Base-by-base conservation (phyloP, 1,140 invertebrate genomes). In the Gonatopus flavifemur region DNA sequence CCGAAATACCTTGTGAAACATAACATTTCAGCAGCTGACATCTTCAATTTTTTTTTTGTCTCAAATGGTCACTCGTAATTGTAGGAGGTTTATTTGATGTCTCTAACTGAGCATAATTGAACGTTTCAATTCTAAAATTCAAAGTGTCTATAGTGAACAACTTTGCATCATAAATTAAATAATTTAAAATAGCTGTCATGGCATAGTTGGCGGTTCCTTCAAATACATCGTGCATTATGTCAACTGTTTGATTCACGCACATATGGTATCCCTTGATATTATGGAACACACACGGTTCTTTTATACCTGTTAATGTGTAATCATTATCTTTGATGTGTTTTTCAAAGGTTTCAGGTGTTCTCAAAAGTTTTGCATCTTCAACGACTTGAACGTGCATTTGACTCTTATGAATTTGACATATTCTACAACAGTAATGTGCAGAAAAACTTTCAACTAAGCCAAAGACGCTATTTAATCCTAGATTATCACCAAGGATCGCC, bases 181-280 rank as follows among this genome's bases (percentile, higher is more conserved):
- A 4, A 33, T 13, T 4, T 33, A 33, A 33, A 33, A 33, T 33
- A 5, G 15, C 10, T 5, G 4, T 15, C 6, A 33, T 9, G 13
- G 10, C 37, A 20, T 20, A 21, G 4, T 5, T 16, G 15, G 8
- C 6, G 3, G 15, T 9, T 9, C 37, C 21, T 13, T 55, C 52
- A 13, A 49, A 19, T 6, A 55, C 4, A 35, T 49, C 53, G 37
- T 55, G 53, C 31, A 55, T 33, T n/a, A 33, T 33, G 15, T 33
- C 32, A n/a, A 33, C 32, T 6, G 6, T 9, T 8, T 8, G n/a
- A 13, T 33, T 7, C 15, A 15, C 13, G 5, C 10, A 5, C 5
- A 13, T 13, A 13, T 33, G 32, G 15, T n/a, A 33, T 6, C 32
- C n/a, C 5, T 6, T 13, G 5, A 33, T 6, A 9, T 8, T 15